phyloP scores from a whole-genome alignment of 1,140 invertebrate genomes.

The Brachionus manjavacas region DNA sequence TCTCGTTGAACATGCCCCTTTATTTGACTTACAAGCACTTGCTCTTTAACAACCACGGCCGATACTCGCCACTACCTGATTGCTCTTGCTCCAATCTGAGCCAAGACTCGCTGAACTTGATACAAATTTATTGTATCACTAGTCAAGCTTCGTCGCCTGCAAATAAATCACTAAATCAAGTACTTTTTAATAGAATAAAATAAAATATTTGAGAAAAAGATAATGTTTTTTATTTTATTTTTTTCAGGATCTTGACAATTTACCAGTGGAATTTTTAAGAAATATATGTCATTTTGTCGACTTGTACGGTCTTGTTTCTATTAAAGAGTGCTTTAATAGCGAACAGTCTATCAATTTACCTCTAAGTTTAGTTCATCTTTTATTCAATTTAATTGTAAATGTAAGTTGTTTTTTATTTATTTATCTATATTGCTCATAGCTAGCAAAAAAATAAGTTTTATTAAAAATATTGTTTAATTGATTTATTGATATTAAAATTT shows the following conservation, averaged over 20 bases:
- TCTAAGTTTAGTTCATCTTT: not conserved
- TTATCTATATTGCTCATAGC: not conserved
- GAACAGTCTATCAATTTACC: not conserved
- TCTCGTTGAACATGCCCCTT: conserved; percentile 24
- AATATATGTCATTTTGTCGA: conserved; percentile 39
- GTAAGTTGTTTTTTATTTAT: not conserved
- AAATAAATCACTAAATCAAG: not conserved
- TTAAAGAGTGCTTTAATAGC: not conserved
- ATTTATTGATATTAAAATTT: too few relatives aligned
- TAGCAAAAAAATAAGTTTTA: not conserved
- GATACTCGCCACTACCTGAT: not conserved
- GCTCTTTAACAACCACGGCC: not conserved
- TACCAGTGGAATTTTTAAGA: conserved; percentile 8
- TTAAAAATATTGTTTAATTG: too few relatives aligned
- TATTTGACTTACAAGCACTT: conserved; percentile 23
- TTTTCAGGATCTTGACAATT: not conserved
- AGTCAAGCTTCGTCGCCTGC: not conserved
- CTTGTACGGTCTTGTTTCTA: not conserved
- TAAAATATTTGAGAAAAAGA: not conserved
- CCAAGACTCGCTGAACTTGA: conserved; percentile 4
- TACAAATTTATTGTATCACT: not conserved
- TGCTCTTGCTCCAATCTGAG: not conserved
- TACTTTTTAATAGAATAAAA: not conserved
- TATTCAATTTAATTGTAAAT: conserved; percentile 37
- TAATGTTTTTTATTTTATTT: not conserved